Evolutionary conservation across 2,113 vertebrate species (phyloP), one percentile per base, ranked within the genome.

Genomic region (Noctilio leporinus): DNA sequence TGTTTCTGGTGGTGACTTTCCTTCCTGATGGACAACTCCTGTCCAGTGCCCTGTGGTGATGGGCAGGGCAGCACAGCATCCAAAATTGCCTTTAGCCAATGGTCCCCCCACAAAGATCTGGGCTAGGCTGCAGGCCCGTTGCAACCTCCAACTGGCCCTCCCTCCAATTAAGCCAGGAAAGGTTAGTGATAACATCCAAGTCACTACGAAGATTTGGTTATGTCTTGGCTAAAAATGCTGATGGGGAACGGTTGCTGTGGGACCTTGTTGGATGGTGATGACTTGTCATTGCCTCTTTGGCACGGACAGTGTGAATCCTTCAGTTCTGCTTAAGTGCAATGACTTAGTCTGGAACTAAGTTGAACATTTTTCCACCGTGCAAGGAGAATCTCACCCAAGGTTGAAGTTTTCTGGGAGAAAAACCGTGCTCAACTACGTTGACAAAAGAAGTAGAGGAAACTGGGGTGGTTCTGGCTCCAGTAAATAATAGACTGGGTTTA

Each of bases 401-500:
- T 47, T 92, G 59, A 96, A 93, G 55, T 51, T 86, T 94, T 84
- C 55, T 45, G 28, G 77, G 86, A 72, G 38, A 49, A 70, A 82
- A 91, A 86, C 73, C 84, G 57, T 24, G 38, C 51, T 85, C 22
- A 94, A 81, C 24, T 95, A 65, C 51, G 22, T 55, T 89, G 57
- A 93, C 94, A 95, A 97, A 80, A 94, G 85, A 89, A 53, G 73
- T 94, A 93, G 14, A 53, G 95, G 92, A 96, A 97, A 97, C 86
- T 64, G 35, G 43, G 83, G 80, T 93, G 91, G 96, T 96, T 94
- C 95, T 97, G 91, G 35, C 96, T 97, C 96, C 96, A 86, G 73
- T 81, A 96, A 94, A 96, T 98, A 90, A 97, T 87, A 97, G 94
- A 89, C 97, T 95, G 53, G 87, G 93, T 97, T 96, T 92, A 92